Conservation (phyloP, 2,888 invertebrate genomes). For the Ethmia dodecea region DNA sequence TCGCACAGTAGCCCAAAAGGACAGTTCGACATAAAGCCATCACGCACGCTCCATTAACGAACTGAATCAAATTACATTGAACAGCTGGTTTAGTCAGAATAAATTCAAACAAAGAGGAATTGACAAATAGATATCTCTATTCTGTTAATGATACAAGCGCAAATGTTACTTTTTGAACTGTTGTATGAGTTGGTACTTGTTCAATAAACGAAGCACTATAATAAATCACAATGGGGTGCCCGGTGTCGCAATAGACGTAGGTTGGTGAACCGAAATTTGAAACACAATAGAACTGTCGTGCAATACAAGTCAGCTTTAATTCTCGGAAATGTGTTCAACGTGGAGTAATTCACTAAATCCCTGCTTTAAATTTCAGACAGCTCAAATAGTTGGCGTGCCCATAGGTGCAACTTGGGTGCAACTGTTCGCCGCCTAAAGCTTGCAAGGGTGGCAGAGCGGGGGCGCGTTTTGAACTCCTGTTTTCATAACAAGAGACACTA, state of each 20-base stretch:
- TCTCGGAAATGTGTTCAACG: slow-evolving; percentile 33
- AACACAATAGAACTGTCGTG: slow-evolving; percentile 16
- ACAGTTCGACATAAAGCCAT: slow-evolving; percentile 40
- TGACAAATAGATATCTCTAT: slow-evolving; percentile 36
- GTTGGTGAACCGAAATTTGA: slow-evolving; percentile 15
- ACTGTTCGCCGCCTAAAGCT: not conserved
- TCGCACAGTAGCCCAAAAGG: slow-evolving; percentile 26
- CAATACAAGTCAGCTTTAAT: slow-evolving; percentile 19
- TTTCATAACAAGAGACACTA: slow-evolving; percentile 24
- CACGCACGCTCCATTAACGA: slow-evolving; percentile 59
- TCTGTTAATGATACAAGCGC: slow-evolving; percentile 23
- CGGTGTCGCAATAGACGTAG: slow-evolving; percentile 10
- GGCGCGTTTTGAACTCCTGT: slow-evolving; percentile 27
- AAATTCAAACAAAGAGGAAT: slow-evolving; percentile 40
- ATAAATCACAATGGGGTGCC: slow-evolving; percentile 20
- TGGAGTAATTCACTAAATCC: slow-evolving; percentile 35
- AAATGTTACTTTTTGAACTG: slow-evolving; percentile 20
- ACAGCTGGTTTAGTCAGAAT: slow-evolving; percentile 51
- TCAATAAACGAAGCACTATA: slow-evolving; percentile 17
- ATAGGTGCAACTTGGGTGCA: not conserved
- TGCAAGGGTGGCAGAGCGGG: not conserved
- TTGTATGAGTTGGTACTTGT: slow-evolving; percentile 10
- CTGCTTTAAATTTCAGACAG: slow-evolving; percentile 14
- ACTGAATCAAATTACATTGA: slow-evolving; percentile 63
- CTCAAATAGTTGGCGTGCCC: not conserved